phyloP scores from a whole-genome alignment of 2,888 invertebrate species.

The Eristalis tenax region DNA sequence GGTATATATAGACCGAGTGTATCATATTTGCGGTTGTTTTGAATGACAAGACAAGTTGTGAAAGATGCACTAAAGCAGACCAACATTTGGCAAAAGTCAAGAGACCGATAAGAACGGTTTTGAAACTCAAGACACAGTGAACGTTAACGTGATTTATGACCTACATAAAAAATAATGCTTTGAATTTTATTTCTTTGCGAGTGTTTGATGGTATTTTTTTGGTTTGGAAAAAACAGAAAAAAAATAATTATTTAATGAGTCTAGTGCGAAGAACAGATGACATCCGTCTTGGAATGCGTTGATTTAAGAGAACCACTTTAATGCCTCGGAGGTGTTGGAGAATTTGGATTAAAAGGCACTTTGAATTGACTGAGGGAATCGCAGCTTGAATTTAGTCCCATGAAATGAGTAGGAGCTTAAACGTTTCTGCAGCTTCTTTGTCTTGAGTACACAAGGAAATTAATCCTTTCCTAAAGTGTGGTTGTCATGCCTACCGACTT shows the following conservation, averaged over 20 bases:
- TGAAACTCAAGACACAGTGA: neutral
- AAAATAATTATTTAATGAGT: neutral
- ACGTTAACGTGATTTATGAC: slow-evolving; percentile 12
- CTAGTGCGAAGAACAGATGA: neutral
- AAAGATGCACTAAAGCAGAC: slow-evolving; percentile 24
- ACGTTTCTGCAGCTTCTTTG: neutral
- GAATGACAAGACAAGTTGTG: neutral
- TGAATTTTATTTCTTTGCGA: neutral
- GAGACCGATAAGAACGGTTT: slow-evolving; percentile 31
- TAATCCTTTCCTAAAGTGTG: no score
- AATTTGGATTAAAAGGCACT: neutral
- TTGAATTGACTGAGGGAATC: neutral
- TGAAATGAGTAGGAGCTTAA: neutral
- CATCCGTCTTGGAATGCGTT: neutral
- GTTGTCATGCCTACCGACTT: no score
- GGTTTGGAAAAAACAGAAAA: neutral
- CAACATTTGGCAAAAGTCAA: slow-evolving; percentile 1
- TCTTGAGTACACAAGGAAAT: neutral
- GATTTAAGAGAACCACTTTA: neutral
- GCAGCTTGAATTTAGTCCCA: neutral
- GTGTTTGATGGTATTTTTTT: neutral
- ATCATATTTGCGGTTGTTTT: neutral
- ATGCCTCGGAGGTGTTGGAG: neutral
- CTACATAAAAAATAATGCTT: neutral
- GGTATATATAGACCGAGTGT: neutral